Conservation (phyloP, 2,888 invertebrate genomes). For the Drosophila eohydei region DNA sequence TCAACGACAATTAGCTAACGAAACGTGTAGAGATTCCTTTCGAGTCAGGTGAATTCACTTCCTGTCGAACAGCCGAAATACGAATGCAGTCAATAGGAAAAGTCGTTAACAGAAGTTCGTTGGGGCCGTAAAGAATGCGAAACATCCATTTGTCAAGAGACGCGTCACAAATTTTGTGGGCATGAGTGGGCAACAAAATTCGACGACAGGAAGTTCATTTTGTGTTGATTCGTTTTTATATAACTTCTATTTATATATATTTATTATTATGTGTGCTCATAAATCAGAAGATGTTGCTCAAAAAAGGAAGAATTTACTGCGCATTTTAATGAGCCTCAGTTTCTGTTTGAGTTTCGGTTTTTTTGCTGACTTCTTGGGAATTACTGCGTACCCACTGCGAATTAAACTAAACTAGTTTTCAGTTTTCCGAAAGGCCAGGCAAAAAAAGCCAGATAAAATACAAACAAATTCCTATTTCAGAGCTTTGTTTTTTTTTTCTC, state of each 20-base stretch:
- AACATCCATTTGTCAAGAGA: conserved; percentile 63
- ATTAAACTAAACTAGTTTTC: conserved; percentile 72
- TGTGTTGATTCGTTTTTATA: conserved; percentile 42
- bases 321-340: conserved; percentile 56
- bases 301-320: conserved; percentile 19
- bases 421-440: conserved; percentile 48
- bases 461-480: conserved; percentile 47
- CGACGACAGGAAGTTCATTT: conserved; percentile 60
- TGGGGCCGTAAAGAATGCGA: conserved; percentile 39
- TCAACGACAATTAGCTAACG: conserved; percentile 43
- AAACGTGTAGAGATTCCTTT: conserved; percentile 26
- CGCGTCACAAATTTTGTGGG: conserved; percentile 52
- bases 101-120: conserved; percentile 31
- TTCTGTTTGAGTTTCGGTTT: neutral
- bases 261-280: conserved; percentile 31
- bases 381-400: conserved; percentile 43
- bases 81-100: conserved; percentile 8
- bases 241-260: conserved; percentile 42
- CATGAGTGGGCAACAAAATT: conserved; percentile 63
- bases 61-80: conserved; percentile 40
- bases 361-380: conserved; percentile 53
- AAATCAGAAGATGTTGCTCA: conserved; percentile 45
- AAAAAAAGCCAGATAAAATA: conserved; percentile 17
- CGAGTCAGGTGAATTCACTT: conserved; percentile 56
- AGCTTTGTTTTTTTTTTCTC: conserved; percentile 13